Conservation (phyloP, 2,797 vertebrate genomes). For the Amniataba percoides region DNA sequence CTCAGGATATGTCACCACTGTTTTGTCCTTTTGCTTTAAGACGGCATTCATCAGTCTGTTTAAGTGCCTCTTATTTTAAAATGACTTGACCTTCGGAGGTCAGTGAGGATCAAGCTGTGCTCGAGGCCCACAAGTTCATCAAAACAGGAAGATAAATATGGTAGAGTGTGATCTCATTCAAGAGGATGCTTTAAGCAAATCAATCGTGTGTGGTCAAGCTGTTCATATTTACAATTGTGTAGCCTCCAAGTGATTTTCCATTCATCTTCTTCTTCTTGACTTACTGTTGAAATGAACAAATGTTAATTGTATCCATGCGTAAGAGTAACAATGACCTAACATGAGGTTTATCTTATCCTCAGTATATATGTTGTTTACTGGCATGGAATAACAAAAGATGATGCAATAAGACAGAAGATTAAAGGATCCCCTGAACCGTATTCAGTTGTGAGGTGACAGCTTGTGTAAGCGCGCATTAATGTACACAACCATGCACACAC, state of each 20-base stretch:
- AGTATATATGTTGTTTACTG: not conserved
- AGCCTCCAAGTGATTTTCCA: constrained; percentile 6
- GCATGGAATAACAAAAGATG: constrained; percentile 1
- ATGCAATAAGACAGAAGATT: constrained; percentile 7
- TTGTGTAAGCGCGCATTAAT: constrained; percentile 6
- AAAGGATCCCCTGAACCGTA: constrained; percentile 28
- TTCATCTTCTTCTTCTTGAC: constrained; percentile 24
- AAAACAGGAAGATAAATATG: not conserved
- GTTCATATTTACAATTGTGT: constrained; percentile 9
- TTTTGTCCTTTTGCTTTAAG: not conserved
- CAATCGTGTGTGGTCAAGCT: not conserved
- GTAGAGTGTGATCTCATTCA: not conserved
- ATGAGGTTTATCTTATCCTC: not conserved
- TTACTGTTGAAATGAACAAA: not conserved
- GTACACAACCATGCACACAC: constrained; percentile 10
- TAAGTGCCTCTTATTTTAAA: constrained; percentile 10
- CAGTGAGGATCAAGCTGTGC: constrained; percentile 14
- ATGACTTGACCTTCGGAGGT: constrained; percentile 10
- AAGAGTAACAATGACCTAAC: not conserved
- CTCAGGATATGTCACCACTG: not conserved
- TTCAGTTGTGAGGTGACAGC: constrained; percentile 7
- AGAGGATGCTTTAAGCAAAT: constrained; percentile 5
- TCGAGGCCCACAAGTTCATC: not conserved
- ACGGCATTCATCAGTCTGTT: not conserved
- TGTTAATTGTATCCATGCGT: not conserved